These are phyloP conservation scores for Scartelaos histophorus DNA, from an alignment of 2,113 vertebrate genomes.

Conservation along the genomic window DNA sequence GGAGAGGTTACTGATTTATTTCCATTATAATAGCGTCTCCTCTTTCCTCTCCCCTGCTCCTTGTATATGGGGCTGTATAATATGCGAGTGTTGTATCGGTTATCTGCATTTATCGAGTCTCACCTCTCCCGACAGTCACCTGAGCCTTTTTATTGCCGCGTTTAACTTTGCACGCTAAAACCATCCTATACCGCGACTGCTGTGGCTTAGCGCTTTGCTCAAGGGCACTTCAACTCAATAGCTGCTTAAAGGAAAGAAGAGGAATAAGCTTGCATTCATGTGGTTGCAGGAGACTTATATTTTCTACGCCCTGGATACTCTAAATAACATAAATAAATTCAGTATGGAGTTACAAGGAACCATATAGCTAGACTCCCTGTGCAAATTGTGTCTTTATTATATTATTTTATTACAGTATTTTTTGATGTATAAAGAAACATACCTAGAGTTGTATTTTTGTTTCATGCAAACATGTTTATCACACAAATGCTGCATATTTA, in stretches of 20 bases:
- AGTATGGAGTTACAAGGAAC: neutral
- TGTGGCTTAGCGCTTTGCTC: neutral
- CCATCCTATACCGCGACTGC: neutral
- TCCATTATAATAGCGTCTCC: constrained; percentile 58
- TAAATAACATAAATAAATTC: neutral
- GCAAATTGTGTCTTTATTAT: too few relatives aligned
- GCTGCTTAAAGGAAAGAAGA: neutral
- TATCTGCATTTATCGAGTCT: constrained; percentile 52
- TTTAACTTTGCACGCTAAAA: constrained; percentile 14
- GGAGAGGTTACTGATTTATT: constrained; percentile 59
- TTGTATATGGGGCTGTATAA: constrained; percentile 42
- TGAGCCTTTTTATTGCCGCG: constrained; percentile 30
- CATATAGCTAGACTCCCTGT: neutral
- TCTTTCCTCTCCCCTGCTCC: constrained; percentile 52
- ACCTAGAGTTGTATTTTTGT: too few relatives aligned
- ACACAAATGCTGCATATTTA: too few relatives aligned
- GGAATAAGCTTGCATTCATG: neutral
- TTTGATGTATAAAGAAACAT: too few relatives aligned
- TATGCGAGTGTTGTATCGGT: constrained; percentile 57
- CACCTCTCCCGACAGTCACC: constrained; percentile 48
- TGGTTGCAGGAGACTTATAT: neutral
- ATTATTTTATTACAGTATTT: too few relatives aligned
- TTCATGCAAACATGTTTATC: too few relatives aligned
- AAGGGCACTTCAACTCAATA: constrained; percentile 6
- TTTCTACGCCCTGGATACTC: neutral